phyloP scores from a whole-genome alignment of 2,888 invertebrate species.

The Hemithea aestivaria region DNA sequence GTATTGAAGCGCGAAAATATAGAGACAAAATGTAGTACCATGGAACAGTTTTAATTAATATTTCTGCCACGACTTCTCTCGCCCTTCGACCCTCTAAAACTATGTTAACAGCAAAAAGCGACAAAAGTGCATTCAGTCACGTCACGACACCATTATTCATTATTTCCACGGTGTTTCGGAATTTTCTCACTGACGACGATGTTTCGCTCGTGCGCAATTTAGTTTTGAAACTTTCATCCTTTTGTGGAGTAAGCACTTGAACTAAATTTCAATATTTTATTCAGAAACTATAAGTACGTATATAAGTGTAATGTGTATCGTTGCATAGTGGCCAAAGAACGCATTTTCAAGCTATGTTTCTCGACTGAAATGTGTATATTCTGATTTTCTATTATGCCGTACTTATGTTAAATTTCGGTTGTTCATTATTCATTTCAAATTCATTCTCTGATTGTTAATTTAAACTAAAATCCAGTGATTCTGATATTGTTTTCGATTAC shows the following conservation, averaged over 20 bases:
- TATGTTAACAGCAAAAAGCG: constrained; percentile 40
- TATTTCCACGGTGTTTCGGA: constrained; percentile 38
- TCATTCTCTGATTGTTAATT: too few species aligned
- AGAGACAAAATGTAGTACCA: not conserved
- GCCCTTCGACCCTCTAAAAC: constrained; percentile 16
- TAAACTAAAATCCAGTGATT: too few species aligned
- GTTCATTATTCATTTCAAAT: too few species aligned
- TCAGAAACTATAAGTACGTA: too few species aligned
- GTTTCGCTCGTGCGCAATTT: constrained; percentile 36
- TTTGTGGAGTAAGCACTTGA: constrained; percentile 23
- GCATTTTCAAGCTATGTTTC: too few species aligned
- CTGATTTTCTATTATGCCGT: too few species aligned
- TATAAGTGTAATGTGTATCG: too few species aligned
- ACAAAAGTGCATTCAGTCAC: constrained; percentile 51
- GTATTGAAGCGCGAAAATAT: not conserved
- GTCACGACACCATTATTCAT: constrained; percentile 39
- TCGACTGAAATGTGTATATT: too few species aligned
- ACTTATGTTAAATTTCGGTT: not conserved
- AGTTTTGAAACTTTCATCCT: constrained; percentile 38
- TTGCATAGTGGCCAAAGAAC: too few species aligned
- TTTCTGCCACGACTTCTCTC: constrained; percentile 3
- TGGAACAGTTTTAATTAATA: too few species aligned
- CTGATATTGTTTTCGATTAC: too few species aligned
- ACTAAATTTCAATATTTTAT: too few species aligned
- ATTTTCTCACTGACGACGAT: constrained; percentile 32